Evolutionary conservation across 2,797 vertebrate genomes (phyloP), one percentile per base, ranked within the genome.

Genomic region (Gymnothorax javanicus): DNA sequence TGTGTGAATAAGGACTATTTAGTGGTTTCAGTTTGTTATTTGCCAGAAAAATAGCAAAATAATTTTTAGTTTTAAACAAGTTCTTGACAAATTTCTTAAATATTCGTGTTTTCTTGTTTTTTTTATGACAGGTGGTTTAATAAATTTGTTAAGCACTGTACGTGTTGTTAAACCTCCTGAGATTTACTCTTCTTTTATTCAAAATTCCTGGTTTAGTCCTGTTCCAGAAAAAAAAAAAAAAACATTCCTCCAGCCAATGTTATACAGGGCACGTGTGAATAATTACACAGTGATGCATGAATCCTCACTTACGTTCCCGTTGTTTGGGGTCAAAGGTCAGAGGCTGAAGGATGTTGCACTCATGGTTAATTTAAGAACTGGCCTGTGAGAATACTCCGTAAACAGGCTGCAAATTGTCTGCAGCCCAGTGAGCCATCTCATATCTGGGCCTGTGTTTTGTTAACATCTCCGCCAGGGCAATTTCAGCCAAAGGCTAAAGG

Each of bases 311-410:
- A 71, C 86, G 81, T 84, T 87, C 71, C 83, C 67, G 20, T 9
- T 81, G 58, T 77, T 43, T 52, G 43, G 50, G 43, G 71, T 87
- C 71, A 81, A 79, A 86, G 69, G 85, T 79, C 33, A 13, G 43
- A 56, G 83, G 83, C 79, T 79, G 57, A 64, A 85, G 84, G 58
- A 85, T 33, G 57, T 54, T 82, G 59, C 83, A 58, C 71, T 62
- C 50, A 77, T 85, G 59, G 82, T 83, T 87, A 87, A 84, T 84
- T 87, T 60, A 57, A 87, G 67, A 84, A 75, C 69, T 84, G 82
- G 82, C 67, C 58, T 84, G 82, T 84, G 67, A 60, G 56, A 84
- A 84, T 87, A 54, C 71, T 87, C 57, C 58, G 71, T 6, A 27
- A 83, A 83, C 79, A 71, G 20, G 54, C 64, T 33, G 79, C 17